Conservation (phyloP, 1,140 invertebrate genomes). For the Sarcophaga peregrina region DNA sequence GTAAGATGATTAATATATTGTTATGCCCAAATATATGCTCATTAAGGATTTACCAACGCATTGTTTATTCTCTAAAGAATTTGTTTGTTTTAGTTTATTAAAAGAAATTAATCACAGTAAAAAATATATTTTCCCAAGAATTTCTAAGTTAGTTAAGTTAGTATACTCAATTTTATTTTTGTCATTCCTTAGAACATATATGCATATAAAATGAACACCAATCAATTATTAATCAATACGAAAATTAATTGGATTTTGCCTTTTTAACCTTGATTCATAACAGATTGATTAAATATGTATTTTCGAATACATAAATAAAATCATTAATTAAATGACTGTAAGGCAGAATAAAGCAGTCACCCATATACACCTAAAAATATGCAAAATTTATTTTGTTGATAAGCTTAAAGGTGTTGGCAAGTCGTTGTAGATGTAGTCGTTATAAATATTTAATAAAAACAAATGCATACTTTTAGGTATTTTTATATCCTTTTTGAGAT, state of each 20-base stretch:
- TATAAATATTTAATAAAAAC: not conserved
- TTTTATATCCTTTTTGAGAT: not conserved
- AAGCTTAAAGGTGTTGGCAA: not conserved
- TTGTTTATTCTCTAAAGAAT: no score
- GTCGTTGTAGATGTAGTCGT: not conserved
- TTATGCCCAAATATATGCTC: no score
- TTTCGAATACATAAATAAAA: not conserved
- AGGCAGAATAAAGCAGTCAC: not conserved
- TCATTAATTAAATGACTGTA: not conserved
- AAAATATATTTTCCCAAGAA: no score
- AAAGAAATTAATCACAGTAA: no score
- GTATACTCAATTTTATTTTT: not conserved
- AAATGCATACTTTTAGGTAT: not conserved
- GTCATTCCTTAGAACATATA: not conserved
- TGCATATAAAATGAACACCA: not conserved
- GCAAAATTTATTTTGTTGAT: not conserved
- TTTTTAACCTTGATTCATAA: not conserved
- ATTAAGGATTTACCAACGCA: no score
- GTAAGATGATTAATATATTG: no score
- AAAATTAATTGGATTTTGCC: not conserved
- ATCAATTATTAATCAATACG: constrained; percentile 11
- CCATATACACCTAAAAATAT: not conserved
- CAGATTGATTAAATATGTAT: not conserved
- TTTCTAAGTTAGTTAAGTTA: not conserved
- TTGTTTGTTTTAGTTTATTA: no score